Evolutionary conservation across 2,113 vertebrate species (phyloP), one percentile per base, ranked within the genome.

Genomic region (Larimichthys crocea): DNA sequence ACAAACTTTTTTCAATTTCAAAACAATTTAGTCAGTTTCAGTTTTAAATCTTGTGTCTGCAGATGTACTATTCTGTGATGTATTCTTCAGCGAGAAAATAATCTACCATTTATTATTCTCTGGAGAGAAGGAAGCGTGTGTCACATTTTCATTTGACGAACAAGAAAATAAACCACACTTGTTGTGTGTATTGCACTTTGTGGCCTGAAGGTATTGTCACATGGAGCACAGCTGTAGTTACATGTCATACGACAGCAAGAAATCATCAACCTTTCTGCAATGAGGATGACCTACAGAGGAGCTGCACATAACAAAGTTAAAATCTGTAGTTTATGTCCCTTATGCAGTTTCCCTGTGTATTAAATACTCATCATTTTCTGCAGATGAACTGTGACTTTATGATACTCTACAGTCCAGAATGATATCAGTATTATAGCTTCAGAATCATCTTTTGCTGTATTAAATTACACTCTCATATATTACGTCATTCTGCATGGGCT

Each of bases 391-490:
- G 3, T 22, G 59, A 49, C 40, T 61, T 22, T 70, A 15, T 57
- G 50, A 63, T 74, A n/a, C 22, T 26, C 50, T 56, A 7, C 9
- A 61, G 59, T 16, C 31, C 22, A 3, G 65, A 64, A 29, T 10
- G 46, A 14, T 57, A 31, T 76, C 15, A 26, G 3, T 57, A 4
- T 66, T 46, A 73, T 16, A 50, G 19, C 16, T 56, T 73, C 17
- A 31, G 49, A 14, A 24, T 26, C 8, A n/a, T 44, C 9, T n/a
- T 69, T 22, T 64, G 8, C 14, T 29, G 46, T 62, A 16, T n/a
- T 46, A 22, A 77, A 67, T 82, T 26, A 56, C 40, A 48, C 40
- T 71, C 10, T 46, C 60, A 69, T 26, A 60, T 48, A 42, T 70
- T 29, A 66, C 4, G n/a, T 20, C 17, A 66, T 60, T 72, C 35